A percentile compares a stretch with the other conserved stretches of the same genome.
Conservation (phyloP, 2,797 vertebrate species). For the Galago senegalensis region DNA sequence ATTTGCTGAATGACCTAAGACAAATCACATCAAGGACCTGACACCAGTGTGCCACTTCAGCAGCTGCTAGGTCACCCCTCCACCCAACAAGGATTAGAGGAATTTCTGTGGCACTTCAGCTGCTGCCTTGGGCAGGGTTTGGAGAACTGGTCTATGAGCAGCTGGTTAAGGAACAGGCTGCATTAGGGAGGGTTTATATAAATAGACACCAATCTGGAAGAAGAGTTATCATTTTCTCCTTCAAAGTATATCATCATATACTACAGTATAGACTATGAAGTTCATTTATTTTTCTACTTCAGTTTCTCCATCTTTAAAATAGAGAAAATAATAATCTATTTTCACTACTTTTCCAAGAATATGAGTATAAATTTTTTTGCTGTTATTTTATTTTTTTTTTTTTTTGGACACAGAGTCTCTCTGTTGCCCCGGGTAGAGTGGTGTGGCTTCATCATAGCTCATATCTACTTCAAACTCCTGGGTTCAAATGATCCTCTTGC, state of each 20-base stretch:
- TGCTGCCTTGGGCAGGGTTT: slow-evolving; percentile 23
- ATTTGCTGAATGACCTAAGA: background rate
- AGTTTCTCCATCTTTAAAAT: slow-evolving; percentile 35
- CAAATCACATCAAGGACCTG: slow-evolving; percentile 33
- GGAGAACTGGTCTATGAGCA: background rate
- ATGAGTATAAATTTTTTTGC: background rate
- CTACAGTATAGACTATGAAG: background rate
- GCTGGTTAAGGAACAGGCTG: background rate
- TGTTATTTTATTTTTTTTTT: no score
- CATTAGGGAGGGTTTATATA: background rate
- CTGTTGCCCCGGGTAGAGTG: no score
- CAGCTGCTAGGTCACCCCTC: background rate
- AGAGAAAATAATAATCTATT: background rate
- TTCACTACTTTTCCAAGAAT: slow-evolving; percentile 33
- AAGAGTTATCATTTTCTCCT: background rate
- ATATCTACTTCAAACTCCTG: no score
- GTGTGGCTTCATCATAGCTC: no score
- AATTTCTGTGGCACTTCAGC: slow-evolving; percentile 59
- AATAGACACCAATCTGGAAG: slow-evolving; percentile 33
- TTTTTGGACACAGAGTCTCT: no score
- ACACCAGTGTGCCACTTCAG: background rate
- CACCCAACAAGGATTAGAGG: background rate
- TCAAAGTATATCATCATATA: background rate
- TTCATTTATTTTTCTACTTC: slow-evolving; percentile 13
- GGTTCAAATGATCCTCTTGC: no score